A percentile compares a stretch with the other conserved stretches of the same genome.
Evolutionary conservation across 1,140 invertebrate species (phyloP).

Genomic region (Macrostomum lignano): DNA sequence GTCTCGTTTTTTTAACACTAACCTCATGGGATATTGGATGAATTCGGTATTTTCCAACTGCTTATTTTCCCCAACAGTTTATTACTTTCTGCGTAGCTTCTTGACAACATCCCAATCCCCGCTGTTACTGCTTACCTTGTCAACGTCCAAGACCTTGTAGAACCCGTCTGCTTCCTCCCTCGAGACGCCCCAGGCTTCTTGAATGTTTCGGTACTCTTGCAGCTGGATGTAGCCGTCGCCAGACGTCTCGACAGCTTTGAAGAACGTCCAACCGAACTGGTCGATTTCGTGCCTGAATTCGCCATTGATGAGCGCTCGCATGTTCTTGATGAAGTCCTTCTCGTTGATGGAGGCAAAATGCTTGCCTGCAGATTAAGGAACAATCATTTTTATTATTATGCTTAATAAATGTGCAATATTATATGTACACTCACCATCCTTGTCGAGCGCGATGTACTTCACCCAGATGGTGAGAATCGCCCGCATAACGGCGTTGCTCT

Average conservation of each 20-base stretch:
- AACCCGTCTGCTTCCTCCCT: constrained; percentile 5
- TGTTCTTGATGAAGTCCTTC: constrained; percentile 4
- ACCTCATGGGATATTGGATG: too few relatives aligned
- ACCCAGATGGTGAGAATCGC: constrained; percentile 4
- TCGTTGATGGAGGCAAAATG: constrained; percentile 5
- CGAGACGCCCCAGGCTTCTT: constrained; percentile 4
- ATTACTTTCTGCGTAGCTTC: too few relatives aligned
- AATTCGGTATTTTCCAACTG: too few relatives aligned
- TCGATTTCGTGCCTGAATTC: constrained; percentile 6
- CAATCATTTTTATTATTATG: too few relatives aligned
- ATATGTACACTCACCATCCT: background rate
- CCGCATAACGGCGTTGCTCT: background rate
- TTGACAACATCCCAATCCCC: too few relatives aligned
- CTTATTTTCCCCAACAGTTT: too few relatives aligned
- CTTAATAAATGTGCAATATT: too few relatives aligned
- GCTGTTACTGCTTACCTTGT: too few relatives aligned
- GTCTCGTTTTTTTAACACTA: too few relatives aligned
- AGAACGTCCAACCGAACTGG: constrained; percentile 7
- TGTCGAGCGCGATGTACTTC: constrained; percentile 5
- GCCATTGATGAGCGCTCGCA: constrained; percentile 1
- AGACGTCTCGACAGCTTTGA: constrained; percentile 3
- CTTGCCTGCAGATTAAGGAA: too few relatives aligned
- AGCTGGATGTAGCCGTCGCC: constrained; percentile 1
- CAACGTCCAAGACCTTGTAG: too few relatives aligned
- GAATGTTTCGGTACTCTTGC: constrained; percentile 4